Base-by-base conservation (phyloP, 2,113 vertebrate species). In the Mesembrinibis cayennensis region DNA sequence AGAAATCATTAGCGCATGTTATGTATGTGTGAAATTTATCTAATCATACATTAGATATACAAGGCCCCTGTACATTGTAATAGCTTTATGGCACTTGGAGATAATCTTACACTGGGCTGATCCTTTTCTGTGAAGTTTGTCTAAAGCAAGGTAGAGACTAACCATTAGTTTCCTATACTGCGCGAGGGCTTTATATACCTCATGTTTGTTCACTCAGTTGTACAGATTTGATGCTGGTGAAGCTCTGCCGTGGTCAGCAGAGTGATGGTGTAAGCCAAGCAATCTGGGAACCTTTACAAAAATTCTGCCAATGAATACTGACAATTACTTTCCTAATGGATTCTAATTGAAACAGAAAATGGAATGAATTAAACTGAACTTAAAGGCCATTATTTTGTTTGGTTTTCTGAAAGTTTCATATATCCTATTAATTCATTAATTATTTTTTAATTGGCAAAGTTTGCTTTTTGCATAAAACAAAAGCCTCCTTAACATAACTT, bases 301-400 rank as follows among this genome's bases (percentile, higher is more conserved):
- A 90, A 49, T 85, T 30, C 21, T 71, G 30, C 44, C 5, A 0
- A 30, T 36, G 53, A 93, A 52, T 63, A 42, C 44, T 92, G 63
- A 23, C 78, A 96, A 93, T 85, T 95, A 87, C 74, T 83, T 94
- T 93, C 70, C 17, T 96, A 93, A 82, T 81, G 77, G 36, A 86
- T 73, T 82, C 61, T 82, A 94, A 89, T 29, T 87, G 55, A 93
- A 94, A 70, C 30, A 61, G 70, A 90, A 71, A 83, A 82, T 63
- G 3, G 49, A 94, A 87, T 80, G 11, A 90, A 86, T 97, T 95
- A 94, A 96, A 85, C 23, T 76, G 26, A 91, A 65, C 40, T 62
- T 78, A 93, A 89, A 70, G 34, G 20, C 45, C 26, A 70, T 61
- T 79, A 95, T 58, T 84, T 91, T 73, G 10, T 73, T 86, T 94